Evolutionary conservation across 2,888 invertebrate species (phyloP).

Genomic region (Synergus laeviventris): DNA sequence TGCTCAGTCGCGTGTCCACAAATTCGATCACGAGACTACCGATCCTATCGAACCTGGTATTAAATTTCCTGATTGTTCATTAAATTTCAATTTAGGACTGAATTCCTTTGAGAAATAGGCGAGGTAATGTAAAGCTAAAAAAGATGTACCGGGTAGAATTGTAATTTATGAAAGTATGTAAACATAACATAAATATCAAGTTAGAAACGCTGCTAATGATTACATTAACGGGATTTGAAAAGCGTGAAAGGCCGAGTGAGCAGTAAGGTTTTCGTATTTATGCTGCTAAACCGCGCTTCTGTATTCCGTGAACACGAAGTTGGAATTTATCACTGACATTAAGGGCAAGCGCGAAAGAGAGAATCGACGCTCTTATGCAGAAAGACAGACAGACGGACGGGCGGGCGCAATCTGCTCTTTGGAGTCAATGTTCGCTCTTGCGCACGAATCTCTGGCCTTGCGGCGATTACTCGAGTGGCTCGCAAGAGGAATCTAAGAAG

Average conservation of each 20-base stretch:
- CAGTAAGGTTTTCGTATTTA: slow-evolving; percentile 25
- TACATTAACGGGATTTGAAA: slow-evolving; percentile 39
- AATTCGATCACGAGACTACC: not conserved
- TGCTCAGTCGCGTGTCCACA: slow-evolving; percentile 32
- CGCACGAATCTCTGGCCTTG: slow-evolving; percentile 50
- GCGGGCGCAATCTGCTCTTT: slow-evolving; percentile 41
- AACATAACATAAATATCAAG: slow-evolving; percentile 1
- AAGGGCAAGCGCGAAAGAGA: slow-evolving; percentile 53
- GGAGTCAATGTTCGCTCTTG: slow-evolving; percentile 44
- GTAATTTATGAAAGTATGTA: not conserved
- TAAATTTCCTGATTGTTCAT: not conserved
- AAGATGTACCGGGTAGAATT: not conserved
- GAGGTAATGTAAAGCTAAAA: not conserved
- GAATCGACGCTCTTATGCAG: slow-evolving; percentile 51
- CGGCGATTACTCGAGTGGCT: slow-evolving; percentile 52
- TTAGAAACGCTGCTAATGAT: slow-evolving; percentile 12
- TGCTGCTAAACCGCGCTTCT: slow-evolving; percentile 34
- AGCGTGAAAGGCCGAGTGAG: slow-evolving; percentile 34
- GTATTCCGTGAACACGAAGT: slow-evolving; percentile 38
- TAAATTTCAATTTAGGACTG: not conserved
- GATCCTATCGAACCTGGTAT: too few species aligned
- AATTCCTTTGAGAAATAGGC: not conserved
- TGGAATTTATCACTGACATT: slow-evolving; percentile 52
- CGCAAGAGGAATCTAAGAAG: slow-evolving; percentile 49
- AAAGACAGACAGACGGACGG: slow-evolving; percentile 50